Evolutionary conservation across 2,888 invertebrate genomes (phyloP).

Genomic region (Catonia carolina): DNA sequence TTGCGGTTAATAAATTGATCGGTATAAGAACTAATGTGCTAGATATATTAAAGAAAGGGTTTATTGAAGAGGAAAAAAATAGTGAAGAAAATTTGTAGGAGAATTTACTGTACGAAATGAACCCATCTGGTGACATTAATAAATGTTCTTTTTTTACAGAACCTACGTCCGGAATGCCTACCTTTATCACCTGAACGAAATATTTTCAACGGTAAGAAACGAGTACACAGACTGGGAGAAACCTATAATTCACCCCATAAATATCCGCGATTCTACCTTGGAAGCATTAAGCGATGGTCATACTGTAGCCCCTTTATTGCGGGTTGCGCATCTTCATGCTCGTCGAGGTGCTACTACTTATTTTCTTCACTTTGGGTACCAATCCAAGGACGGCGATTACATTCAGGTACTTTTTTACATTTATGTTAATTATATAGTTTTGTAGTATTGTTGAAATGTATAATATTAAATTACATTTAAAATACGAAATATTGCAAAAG

Average conservation of each 20-base stretch:
- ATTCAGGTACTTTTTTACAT: constrained; percentile 54
- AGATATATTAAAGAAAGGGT: too few relatives aligned
- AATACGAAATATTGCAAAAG: too few relatives aligned
- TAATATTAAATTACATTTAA: too few relatives aligned
- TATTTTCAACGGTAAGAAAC: constrained; percentile 85
- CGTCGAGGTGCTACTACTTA: constrained; percentile 72
- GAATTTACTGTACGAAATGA: too few relatives aligned
- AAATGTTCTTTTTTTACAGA: constrained; percentile 42
- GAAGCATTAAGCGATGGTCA: constrained; percentile 89
- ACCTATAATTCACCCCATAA: constrained; percentile 76
- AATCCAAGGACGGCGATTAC: constrained; percentile 72
- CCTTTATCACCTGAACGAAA: constrained; percentile 91
- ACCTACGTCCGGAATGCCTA: constrained; percentile 92
- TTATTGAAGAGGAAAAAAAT: too few relatives aligned
- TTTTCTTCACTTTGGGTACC: constrained; percentile 83
- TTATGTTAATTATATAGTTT: neutral
- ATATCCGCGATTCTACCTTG: constrained; percentile 76
- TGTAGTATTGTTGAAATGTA: too few relatives aligned
- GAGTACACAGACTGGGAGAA: constrained; percentile 96
- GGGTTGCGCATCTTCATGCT: constrained; percentile 68
- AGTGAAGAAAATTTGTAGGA: too few relatives aligned
- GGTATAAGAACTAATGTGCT: too few relatives aligned
- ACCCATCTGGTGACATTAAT: too few relatives aligned
- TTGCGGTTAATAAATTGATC: too few relatives aligned
- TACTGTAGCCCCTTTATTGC: constrained; percentile 76